phyloP scores from a whole-genome alignment of 1,140 invertebrate genomes.

The Zaprionus davidi region DNA sequence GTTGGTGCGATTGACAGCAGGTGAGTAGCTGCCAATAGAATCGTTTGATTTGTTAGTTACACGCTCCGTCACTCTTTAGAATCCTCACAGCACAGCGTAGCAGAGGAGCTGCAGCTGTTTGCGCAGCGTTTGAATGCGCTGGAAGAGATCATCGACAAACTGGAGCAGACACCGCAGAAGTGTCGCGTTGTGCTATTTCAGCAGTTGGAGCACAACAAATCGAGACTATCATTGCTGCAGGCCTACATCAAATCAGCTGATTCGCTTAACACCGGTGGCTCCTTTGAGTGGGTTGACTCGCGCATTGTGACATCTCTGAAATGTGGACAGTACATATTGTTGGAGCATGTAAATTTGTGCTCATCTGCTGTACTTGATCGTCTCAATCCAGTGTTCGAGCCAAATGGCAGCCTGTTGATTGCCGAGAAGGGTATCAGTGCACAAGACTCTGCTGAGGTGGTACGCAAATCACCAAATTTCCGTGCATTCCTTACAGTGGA shows the following conservation, averaged over 20 bases:
- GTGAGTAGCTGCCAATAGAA: slow-evolving; percentile 33
- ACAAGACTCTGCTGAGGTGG: slow-evolving; percentile 89
- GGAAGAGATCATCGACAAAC: slow-evolving; percentile 41
- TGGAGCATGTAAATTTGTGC: slow-evolving; percentile 99
- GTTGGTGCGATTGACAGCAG: slow-evolving; percentile 49
- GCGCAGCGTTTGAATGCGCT: slow-evolving; percentile 55
- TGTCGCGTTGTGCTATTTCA: slow-evolving; percentile 40
- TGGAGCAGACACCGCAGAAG: slow-evolving; percentile 43
- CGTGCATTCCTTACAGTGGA: slow-evolving; percentile 97
- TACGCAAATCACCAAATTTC: slow-evolving; percentile 96
- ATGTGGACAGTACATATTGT: slow-evolving; percentile 72
- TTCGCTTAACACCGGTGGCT: slow-evolving; percentile 90
- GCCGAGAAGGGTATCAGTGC: slow-evolving; percentile 94
- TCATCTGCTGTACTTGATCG: slow-evolving; percentile 98
- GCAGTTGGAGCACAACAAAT: slow-evolving; percentile 39
- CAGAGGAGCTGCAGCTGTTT: slow-evolving; percentile 65
- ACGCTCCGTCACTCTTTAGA: slow-evolving; percentile 13
- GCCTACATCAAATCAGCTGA: slow-evolving; percentile 83
- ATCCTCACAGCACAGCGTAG: slow-evolving; percentile 52
- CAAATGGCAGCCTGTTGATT: slow-evolving; percentile 94
- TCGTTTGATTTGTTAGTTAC: not conserved
- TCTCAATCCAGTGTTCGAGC: slow-evolving; percentile 97
- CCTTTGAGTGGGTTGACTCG: slow-evolving; percentile 99
- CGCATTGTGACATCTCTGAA: slow-evolving; percentile 90
- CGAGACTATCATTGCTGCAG: slow-evolving; percentile 48